Evolutionary conservation across 1,140 invertebrate genomes (phyloP).

Genomic region (Antheraea mylitta): DNA sequence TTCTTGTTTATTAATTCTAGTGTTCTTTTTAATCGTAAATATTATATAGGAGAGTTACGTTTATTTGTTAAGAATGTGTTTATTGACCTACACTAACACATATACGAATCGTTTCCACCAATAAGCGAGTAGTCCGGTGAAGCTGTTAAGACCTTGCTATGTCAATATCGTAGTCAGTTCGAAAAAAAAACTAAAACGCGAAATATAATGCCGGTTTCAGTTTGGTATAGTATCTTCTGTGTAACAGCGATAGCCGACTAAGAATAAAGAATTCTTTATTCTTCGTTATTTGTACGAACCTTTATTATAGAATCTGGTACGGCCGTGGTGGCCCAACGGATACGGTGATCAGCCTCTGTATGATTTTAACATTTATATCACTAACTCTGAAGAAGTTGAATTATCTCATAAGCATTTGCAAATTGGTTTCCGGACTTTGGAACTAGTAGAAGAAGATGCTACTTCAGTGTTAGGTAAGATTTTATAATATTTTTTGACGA

Average conservation of each 20-base stretch:
- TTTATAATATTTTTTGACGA: not conserved
- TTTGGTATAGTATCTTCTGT: no score
- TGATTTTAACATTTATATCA: constrained; percentile 80
- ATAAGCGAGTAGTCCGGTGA: no score
- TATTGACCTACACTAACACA: no score
- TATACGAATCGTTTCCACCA: no score
- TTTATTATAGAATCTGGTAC: constrained; percentile 54
- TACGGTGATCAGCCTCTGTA: constrained; percentile 92
- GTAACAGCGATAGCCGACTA: not conserved
- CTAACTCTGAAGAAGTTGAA: constrained; percentile 53
- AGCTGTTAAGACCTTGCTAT: no score
- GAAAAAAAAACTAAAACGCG: no score
- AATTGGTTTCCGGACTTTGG: constrained; percentile 93
- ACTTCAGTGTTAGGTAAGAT: constrained; percentile 65
- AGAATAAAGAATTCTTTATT: constrained; percentile 7
- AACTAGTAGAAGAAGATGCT: constrained; percentile 84
- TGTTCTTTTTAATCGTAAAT: no score
- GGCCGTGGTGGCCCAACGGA: constrained; percentile 97
- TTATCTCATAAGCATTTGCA: constrained; percentile 66
- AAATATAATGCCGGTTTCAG: no score
- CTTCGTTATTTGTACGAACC: not conserved
- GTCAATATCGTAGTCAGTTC: no score
- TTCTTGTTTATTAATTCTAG: no score
- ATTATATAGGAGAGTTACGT: no score
- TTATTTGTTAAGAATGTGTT: no score